These are phyloP conservation scores for Drosophila neotestacea DNA, from an alignment of 2,888 invertebrate species.

Conservation along the genomic window DNA sequence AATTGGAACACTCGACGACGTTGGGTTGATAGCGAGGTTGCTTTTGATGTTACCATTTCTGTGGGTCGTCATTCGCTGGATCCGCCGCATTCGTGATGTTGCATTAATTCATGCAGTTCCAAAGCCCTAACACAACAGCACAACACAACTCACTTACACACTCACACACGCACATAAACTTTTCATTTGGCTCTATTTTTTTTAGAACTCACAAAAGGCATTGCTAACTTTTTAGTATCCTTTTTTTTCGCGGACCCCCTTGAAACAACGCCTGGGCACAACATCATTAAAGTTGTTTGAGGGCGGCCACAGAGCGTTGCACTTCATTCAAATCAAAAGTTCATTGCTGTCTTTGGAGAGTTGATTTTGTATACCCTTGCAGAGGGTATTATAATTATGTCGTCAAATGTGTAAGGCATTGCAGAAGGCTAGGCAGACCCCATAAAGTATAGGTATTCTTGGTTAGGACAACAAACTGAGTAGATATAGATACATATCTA, in stretches of 20 bases:
- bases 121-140: conserved; percentile 34
- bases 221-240: conserved; percentile 7
- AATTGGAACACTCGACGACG: conserved; percentile 76
- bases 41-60: conserved; percentile 69
- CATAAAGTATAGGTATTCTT: no score
- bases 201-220: conserved; percentile 41
- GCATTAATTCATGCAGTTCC: conserved; percentile 76
- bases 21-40: conserved; percentile 40
- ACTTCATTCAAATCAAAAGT: conserved; percentile 30
- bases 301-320: conserved; percentile 21
- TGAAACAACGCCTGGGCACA: conserved; percentile 9
- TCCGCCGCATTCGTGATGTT: conserved; percentile 42
- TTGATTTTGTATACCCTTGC: no score
- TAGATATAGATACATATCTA: no score
- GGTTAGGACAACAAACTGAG: no score
- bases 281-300: conserved; percentile 45
- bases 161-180: neutral
- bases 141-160: conserved; percentile 26
- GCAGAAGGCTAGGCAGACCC: no score
- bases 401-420: no score
- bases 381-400: no score
- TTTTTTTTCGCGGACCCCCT: neutral
- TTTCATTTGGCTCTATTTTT: conserved; percentile 42
- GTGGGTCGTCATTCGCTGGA: conserved; percentile 31
- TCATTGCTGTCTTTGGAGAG: conserved; percentile 15